Conservation (phyloP, 2,797 vertebrate genomes). For the Alcedo atthis region DNA sequence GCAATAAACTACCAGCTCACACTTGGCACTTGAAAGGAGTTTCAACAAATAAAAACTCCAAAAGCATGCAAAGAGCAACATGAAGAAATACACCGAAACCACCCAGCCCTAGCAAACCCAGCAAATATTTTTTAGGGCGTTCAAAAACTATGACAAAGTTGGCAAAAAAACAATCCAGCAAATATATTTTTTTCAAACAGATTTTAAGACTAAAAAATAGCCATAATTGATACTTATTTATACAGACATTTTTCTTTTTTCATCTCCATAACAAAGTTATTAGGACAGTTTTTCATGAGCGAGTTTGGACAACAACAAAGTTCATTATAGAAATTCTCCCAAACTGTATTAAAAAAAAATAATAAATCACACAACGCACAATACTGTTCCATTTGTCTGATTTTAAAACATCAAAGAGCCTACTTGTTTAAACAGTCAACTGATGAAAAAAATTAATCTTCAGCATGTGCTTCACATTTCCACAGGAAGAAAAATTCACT, state of each 20-base stretch:
- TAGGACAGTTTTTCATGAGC: not conserved
- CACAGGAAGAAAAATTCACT: not conserved
- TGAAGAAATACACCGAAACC: not conserved
- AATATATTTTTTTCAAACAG: not conserved
- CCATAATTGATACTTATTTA: not conserved
- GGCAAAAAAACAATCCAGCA: not conserved
- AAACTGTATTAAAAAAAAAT: not conserved
- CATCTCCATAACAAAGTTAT: not conserved
- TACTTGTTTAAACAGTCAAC: not conserved
- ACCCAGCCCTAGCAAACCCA: not conserved
- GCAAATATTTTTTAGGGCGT: not conserved
- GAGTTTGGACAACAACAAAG: not conserved
- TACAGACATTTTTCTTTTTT: not conserved
- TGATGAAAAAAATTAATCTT: not conserved
- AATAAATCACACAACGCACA: not conserved
- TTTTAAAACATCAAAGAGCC: not conserved
- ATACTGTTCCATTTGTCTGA: not conserved
- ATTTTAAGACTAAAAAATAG: not conserved
- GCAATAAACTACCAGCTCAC: not conserved
- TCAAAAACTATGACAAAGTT: not conserved
- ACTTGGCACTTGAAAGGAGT: not conserved
- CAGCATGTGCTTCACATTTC: constrained; percentile 19
- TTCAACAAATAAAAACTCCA: not conserved
- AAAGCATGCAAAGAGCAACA: not conserved
- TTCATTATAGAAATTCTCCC: not conserved